Percentiles rank a stretch among this genome's conserved stretches.
Conservation (phyloP, 2,888 invertebrate genomes). For the Therioaphis trifolii region DNA sequence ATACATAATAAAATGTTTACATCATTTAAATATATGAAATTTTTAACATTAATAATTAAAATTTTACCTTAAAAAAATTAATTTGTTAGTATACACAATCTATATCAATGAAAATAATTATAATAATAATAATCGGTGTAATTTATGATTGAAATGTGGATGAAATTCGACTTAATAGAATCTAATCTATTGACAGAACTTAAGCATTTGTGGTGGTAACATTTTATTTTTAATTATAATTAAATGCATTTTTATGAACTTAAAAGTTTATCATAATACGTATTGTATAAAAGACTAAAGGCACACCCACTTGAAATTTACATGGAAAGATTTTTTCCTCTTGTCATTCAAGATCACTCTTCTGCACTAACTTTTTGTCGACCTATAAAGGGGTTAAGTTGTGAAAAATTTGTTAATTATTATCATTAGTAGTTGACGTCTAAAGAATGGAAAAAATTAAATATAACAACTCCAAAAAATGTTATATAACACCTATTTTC, state of each 20-base stretch:
- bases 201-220: too few species aligned
- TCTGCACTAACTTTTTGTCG: background rate
- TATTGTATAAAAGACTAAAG: background rate
- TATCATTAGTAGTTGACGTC: background rate
- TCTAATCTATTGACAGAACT: too few species aligned
- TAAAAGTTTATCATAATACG: constrained; percentile 14
- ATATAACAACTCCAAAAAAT: background rate
- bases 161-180: too few species aligned
- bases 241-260: constrained; percentile 1
- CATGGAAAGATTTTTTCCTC: background rate
- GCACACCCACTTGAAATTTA: background rate
- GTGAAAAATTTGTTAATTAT: constrained; percentile 33
- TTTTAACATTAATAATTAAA: too few species aligned
- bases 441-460: background rate
- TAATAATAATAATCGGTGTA: too few species aligned
- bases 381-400: constrained; percentile 2
- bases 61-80: too few species aligned
- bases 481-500: background rate
- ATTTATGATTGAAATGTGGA: too few species aligned
- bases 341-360: constrained; percentile 9
- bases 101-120: too few species aligned
- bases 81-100: too few species aligned
- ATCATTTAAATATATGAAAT: too few species aligned
- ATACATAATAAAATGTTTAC: too few species aligned
- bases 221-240: too few species aligned